phyloP scores from a whole-genome alignment of 2,797 vertebrate genomes.

The Chelidonichthys spinosus region DNA sequence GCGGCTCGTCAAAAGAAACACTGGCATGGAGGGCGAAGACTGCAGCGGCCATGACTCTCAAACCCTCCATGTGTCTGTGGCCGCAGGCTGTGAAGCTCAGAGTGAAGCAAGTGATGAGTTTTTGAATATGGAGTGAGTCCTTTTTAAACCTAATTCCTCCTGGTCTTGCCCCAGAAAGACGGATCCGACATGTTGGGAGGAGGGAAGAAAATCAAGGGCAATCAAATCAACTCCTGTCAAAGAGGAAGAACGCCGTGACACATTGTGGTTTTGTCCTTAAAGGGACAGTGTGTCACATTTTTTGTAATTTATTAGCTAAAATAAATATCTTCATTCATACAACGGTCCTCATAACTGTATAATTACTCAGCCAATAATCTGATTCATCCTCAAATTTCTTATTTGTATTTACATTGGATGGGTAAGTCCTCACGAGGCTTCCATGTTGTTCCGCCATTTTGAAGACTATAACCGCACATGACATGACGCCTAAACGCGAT shows the following conservation, averaged over 20 bases:
- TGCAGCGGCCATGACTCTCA: constrained; percentile 34
- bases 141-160: constrained; percentile 72
- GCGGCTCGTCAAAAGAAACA: constrained; percentile 56
- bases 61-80: constrained; percentile 23
- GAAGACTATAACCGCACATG: too few species aligned
- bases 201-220: constrained; percentile 51
- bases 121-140: constrained; percentile 72
- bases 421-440: too few species aligned
- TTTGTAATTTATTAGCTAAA: too few species aligned
- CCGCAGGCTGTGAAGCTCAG: constrained; percentile 57
- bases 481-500: too few species aligned
- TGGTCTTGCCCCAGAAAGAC: constrained; percentile 71
- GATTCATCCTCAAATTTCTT: too few species aligned
- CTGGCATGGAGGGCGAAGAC: constrained; percentile 38
- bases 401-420: too few species aligned
- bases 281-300: too few species aligned
- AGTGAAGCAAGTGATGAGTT: constrained; percentile 51
- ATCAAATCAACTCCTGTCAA: constrained; percentile 58
- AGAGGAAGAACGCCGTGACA: constrained; percentile 32
- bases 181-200: constrained; percentile 58
- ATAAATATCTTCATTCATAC: too few species aligned
- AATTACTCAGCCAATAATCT: too few species aligned
- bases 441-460: too few species aligned
- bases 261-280: constrained; percentile 5
- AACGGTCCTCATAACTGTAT: too few species aligned